phyloP scores from a whole-genome alignment of 1,140 invertebrate species.

The Apis cerana region DNA sequence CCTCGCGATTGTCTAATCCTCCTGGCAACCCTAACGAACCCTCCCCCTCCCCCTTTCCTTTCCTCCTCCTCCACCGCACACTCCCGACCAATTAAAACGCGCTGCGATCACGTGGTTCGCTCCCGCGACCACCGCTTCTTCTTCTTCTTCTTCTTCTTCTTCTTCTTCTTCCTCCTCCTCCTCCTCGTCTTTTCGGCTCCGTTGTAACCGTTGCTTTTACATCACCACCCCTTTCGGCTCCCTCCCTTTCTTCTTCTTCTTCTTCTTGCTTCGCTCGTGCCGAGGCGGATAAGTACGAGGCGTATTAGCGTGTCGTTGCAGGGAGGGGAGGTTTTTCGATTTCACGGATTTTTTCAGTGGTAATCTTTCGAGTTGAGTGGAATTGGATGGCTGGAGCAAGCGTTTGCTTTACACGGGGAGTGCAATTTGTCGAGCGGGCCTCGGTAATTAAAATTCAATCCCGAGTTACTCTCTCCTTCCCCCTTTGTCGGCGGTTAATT shows the following conservation, averaged over 20 bases:
- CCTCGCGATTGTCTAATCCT: slow-evolving; percentile 75
- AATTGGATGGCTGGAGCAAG: no score
- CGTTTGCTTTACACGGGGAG: no score
- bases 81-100: slow-evolving; percentile 80
- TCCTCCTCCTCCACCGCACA: slow-evolving; percentile 55
- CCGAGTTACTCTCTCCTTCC: not conserved
- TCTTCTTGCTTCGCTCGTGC: slow-evolving; percentile 29
- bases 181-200: slow-evolving; percentile 15
- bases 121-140: slow-evolving; percentile 29
- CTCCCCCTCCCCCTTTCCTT: slow-evolving; percentile 50
- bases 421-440: no score
- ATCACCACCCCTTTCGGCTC: not conserved
- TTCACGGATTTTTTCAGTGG: slow-evolving; percentile 32
- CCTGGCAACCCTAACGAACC: slow-evolving; percentile 72
- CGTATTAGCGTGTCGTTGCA: slow-evolving; percentile 49
- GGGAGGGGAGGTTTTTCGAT: slow-evolving; percentile 31
- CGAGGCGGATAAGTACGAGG: slow-evolving; percentile 46
- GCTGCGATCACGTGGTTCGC: slow-evolving; percentile 76
- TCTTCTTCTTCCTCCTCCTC: slow-evolving; percentile 12
- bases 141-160: slow-evolving; percentile 54
- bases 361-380: not conserved
- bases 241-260: not conserved
- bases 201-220: not conserved
- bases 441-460: slow-evolving; percentile 53
- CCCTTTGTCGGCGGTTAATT: slow-evolving; percentile 26